Evolutionary conservation across 2,888 invertebrate genomes (phyloP), one percentile per base, ranked within the genome.

Genomic region (Blastobasis adustella): DNA sequence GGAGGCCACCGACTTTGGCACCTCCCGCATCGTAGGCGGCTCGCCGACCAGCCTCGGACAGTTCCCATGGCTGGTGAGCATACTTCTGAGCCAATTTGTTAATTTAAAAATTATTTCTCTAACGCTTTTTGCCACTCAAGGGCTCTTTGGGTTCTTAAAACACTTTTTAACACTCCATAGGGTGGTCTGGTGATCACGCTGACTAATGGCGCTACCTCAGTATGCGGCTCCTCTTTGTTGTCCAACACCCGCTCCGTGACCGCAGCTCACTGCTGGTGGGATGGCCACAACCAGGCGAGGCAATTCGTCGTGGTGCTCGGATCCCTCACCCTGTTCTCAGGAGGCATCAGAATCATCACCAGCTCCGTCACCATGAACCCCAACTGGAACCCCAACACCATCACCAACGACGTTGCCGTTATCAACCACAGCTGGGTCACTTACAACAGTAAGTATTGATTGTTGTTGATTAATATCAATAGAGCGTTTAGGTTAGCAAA

Each of bases 221-320:
- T 23, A 23, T 23, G 23, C 23, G 23, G 23, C 23, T 23, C 23
- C 23, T 23, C 23, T 23, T 3, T 23, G 23, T 23, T 23, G 23
- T 23, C 23, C 23, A 23, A 23, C 23, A 23, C 23, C 23, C 23
- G 23, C 23, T 1, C 23, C 23, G 23, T 23, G 23, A 23, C 23
- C 23, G 23, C 23, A 23, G 23, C 23, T 23, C 23, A 23, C 23
- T 23, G 23, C 23, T 23, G 23, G 23, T 23, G 23, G 23, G 23
- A 23, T 3, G 23, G 23, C 23, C 23, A 3, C 23, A 23, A 23
- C 49, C 62, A 61, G 45, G 73, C 70, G n/a, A 52, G 63, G 7
- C 59, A 60, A 50, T 61, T 73, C 52, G 54, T 56, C 10, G 63
- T 71, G 4, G 73, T 74, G 6, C 63, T 69, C 40, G 73, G 66